Evolutionary conservation across 2,888 invertebrate species (phyloP).

Genomic region (Ophraella communa): DNA sequence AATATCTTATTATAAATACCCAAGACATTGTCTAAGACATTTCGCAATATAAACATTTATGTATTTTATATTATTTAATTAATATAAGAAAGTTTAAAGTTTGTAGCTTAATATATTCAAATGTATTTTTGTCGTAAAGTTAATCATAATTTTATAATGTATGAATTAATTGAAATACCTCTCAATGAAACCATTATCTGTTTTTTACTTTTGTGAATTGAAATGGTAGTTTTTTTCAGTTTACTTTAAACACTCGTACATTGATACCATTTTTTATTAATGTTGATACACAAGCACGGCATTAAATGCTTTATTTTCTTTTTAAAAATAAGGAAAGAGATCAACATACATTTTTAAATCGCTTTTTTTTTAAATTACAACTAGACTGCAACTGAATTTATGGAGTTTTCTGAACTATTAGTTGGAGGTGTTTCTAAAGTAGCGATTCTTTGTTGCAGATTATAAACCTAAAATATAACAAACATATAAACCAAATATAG

Average conservation of each 20-base stretch:
- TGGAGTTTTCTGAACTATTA: conserved; percentile 56
- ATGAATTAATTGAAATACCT: background rate
- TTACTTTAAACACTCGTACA: conserved; percentile 25
- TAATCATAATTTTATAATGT: background rate
- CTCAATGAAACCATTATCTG: background rate
- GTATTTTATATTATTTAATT: too few relatives aligned
- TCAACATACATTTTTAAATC: conserved; percentile 29
- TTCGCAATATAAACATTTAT: too few relatives aligned
- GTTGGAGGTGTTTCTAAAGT: conserved; percentile 59
- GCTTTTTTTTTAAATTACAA: background rate
- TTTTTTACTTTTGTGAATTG: conserved; percentile 20
- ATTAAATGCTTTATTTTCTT: conserved; percentile 32
- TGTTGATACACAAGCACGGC: conserved; percentile 34
- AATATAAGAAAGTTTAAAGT: too few relatives aligned
- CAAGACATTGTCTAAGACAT: too few relatives aligned
- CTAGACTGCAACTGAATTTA: conserved; percentile 55
- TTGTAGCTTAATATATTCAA: too few relatives aligned
- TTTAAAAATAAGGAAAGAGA: conserved; percentile 25
- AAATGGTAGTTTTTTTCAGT: conserved; percentile 29
- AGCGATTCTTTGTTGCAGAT: conserved; percentile 61
- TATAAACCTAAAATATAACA: conserved; percentile 57
- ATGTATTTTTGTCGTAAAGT: too few relatives aligned
- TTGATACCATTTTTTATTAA: conserved; percentile 17
- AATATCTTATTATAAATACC: too few relatives aligned
- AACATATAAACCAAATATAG: background rate